A percentile compares a stretch with the other conserved stretches of the same genome.
Conservation (phyloP, 2,888 invertebrate species). For the Sphinx pinastri region DNA sequence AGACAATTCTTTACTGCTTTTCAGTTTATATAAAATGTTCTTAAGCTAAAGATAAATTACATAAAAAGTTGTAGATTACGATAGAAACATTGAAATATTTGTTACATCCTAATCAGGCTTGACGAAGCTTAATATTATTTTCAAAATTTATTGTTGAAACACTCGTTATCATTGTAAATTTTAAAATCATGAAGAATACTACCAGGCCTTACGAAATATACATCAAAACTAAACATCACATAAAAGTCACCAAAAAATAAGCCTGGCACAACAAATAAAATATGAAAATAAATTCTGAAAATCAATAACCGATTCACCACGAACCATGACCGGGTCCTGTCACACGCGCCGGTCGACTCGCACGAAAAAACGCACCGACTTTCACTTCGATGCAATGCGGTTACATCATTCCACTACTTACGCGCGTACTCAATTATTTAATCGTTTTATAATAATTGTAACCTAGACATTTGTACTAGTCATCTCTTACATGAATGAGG, state of each 20-base stretch:
- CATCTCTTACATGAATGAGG: background rate
- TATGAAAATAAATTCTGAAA: background rate
- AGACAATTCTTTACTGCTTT: too few species aligned
- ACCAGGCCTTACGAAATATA: background rate
- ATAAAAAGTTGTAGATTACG: too few species aligned
- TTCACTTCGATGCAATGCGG: constrained; percentile 52
- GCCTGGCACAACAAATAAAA: background rate
- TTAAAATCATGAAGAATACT: too few species aligned
- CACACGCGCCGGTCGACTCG: constrained; percentile 32
- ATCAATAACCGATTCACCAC: background rate
- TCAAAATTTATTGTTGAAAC: background rate
- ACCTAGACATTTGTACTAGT: constrained; percentile 53
- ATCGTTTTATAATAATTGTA: constrained; percentile 66
- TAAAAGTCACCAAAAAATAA: background rate
- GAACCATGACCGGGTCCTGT: constrained; percentile 40
- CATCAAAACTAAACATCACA: background rate
- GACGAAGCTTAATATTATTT: background rate
- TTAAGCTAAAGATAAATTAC: too few species aligned
- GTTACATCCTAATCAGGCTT: too few species aligned
- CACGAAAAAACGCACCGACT: constrained; percentile 41
- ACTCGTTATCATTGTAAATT: background rate
- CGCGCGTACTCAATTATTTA: constrained; percentile 64
- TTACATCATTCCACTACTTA: constrained; percentile 59
- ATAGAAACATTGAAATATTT: too few species aligned
- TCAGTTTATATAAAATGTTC: too few species aligned